Evolutionary conservation across 2,888 invertebrate genomes (phyloP).

Genomic region (Pollenia griseotomentosa): DNA sequence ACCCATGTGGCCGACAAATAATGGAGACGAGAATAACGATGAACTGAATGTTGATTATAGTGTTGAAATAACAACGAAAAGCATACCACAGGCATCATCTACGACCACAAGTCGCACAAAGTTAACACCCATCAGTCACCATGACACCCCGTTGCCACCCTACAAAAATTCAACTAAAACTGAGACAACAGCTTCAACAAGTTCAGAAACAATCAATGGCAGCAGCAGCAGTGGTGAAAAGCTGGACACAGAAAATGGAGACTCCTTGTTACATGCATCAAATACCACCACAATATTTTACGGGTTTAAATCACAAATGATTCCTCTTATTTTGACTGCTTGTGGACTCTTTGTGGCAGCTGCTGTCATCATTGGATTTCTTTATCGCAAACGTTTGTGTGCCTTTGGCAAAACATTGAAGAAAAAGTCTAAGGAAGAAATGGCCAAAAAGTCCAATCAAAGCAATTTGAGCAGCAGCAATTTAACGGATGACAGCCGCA

Average conservation of each 20-base stretch:
- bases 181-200: slow-evolving; percentile 3
- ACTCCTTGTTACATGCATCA: not conserved
- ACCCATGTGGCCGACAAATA: slow-evolving; percentile 63
- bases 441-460: slow-evolving; percentile 86
- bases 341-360: slow-evolving; percentile 89
- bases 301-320: slow-evolving; percentile 86
- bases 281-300: slow-evolving; percentile 31
- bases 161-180: slow-evolving; percentile 15
- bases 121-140: slow-evolving; percentile 78
- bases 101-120: slow-evolving; percentile 78
- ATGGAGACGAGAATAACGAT: slow-evolving; percentile 37
- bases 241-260: not conserved
- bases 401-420: slow-evolving; percentile 87
- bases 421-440: slow-evolving; percentile 88
- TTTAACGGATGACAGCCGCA: slow-evolving; percentile 82
- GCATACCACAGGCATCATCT: slow-evolving; percentile 50
- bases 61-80: slow-evolving; percentile 52
- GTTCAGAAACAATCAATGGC: slow-evolving; percentile 61
- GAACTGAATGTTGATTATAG: slow-evolving; percentile 70
- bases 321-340: slow-evolving; percentile 88
- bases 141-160: not conserved
- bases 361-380: slow-evolving; percentile 87
- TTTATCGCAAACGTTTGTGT: slow-evolving; percentile 90
- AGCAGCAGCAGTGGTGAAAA: slow-evolving; percentile 47
- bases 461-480: slow-evolving; percentile 82